Base-by-base conservation (phyloP, 2,888 invertebrate genomes). In the Acanthopleura granulata region DNA sequence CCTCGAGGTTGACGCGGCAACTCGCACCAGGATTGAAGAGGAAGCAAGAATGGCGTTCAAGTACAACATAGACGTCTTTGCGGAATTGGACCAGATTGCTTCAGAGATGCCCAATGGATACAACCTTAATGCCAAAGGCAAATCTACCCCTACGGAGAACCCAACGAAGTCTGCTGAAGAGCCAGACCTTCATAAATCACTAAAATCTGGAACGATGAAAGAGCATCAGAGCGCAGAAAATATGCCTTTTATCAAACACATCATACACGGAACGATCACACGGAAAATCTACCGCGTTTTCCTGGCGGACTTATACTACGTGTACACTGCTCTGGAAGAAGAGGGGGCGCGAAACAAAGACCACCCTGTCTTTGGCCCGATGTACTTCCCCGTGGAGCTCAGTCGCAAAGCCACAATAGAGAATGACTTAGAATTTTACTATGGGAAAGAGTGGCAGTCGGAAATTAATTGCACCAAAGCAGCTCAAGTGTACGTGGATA, bases 251-350 rank as follows among this genome's bases (percentile, higher is more conserved):
- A 76, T 71, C 12, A 72, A 74, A 22, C 61, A 62, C 16, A 74
- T 79, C 70, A 27, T 78, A 15, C 74, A 75, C 57, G 74, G 75
- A 49, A 51, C 66, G 11, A 74, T 78, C 14, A 75, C 73, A n/a
- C 75, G 74, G 4, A 57, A 49, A 14, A 66, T 69, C 62, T 80
- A 80, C 72, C 40, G 74, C 0, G 51, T 72, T 29, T 79, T 78
- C 3, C 69, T 84, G 1, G 76, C 76, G 1, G 81, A 84, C 72
- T 82, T 84, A 50, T 82, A 83, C 62, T 74, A 74, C 57, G 77
- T 84, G 15, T 84, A 81, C 73, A 75, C 74, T 30, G 79, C 82
- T 29, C 69, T 84, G 29, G 84, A 84, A 75, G 76, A 77, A 27
- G 74, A 62, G 11, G 27, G 78, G 14, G 77, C 80, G 1, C 72